Base-by-base conservation (phyloP, 2,888 invertebrate species). In the Tenodera sinensis region DNA sequence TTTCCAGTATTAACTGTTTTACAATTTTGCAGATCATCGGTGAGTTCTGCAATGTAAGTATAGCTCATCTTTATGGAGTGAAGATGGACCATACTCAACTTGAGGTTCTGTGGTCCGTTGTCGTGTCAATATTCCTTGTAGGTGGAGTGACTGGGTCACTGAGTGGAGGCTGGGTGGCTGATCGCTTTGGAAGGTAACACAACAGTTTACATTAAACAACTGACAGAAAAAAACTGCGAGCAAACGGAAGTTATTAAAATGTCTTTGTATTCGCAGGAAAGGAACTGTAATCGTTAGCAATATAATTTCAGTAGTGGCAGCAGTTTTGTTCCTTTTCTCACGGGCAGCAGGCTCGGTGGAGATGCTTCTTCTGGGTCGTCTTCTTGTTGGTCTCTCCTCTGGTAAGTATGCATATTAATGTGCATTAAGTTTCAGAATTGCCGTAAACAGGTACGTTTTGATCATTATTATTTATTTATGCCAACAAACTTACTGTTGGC, bases 101-200 rank as follows among this genome's bases (percentile, higher is more conserved):
- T 91, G 94, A 96, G 90, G 92, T 97, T 87, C 93, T 98, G 15
- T 98, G 98, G 98, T 96, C 97, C 3, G 94, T 95, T 14, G 95
- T 98, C 42, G 98, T 99, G 15, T 97, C 98, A 27, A 96, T 98
- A 90, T 98, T 98, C 93, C 95, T 98, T 83, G 95, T 98, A 34
- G 98, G 98, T 14, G 99, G 98, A 83, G 97, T 98, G 91, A 94
- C 96, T 47, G 99, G 99, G 0, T 98, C 98, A 1, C 93, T 98
- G 86, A 94, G 96, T 0, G 98, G 98, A 0, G 97, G 98, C 83
- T 95, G 96, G 91, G 93, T 97, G 27, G 97, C 97, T n/a, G 96
- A 98, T 93, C 95, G 93, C 91, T 94, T 96, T 90, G 98, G 98
- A 90, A 95, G 96, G 96, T 96, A 92, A 92, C 91, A 90, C 12